phyloP scores from a whole-genome alignment of 53 echinoderm and acorn worm species.

The Temnopleurus reevesii region DNA sequence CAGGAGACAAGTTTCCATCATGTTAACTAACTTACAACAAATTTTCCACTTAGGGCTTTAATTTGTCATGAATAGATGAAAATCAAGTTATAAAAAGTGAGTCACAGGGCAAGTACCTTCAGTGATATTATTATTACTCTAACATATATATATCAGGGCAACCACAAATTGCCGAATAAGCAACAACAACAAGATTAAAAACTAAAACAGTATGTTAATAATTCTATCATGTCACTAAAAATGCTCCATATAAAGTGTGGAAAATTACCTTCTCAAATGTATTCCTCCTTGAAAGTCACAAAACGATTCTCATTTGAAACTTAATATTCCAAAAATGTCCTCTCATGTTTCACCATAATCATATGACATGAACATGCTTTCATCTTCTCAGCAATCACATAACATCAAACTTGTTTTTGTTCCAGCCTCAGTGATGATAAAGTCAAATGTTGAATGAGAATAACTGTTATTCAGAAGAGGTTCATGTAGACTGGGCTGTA shows the following conservation, averaged over 20 bases:
- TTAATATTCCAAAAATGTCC: not conserved
- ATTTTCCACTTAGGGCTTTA: slow-evolving; percentile 14
- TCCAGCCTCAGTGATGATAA: not conserved
- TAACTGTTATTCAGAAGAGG: not conserved
- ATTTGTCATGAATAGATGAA: slow-evolving; percentile 19
- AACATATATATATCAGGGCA: too few species aligned
- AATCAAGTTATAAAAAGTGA: slow-evolving; percentile 33
- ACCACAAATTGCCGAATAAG: too few species aligned
- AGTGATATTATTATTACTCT: too few species aligned
- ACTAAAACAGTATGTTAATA: too few species aligned
- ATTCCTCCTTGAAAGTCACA: not conserved
- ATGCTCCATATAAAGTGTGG: not conserved
- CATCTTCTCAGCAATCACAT: not conserved
- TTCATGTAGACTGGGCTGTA: not conserved
- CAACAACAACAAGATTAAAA: too few species aligned
- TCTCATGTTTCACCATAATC: not conserved
- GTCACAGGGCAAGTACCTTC: slow-evolving; percentile 6
- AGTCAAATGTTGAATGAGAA: not conserved
- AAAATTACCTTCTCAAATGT: not conserved
- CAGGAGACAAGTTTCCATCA: not conserved
- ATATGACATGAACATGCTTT: not conserved
- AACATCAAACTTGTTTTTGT: not conserved
- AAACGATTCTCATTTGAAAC: not conserved
- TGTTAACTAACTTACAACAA: not conserved
- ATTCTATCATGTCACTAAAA: not conserved